phyloP scores from a whole-genome alignment of 2,113 vertebrate genomes.

The Vicugna pacos region DNA sequence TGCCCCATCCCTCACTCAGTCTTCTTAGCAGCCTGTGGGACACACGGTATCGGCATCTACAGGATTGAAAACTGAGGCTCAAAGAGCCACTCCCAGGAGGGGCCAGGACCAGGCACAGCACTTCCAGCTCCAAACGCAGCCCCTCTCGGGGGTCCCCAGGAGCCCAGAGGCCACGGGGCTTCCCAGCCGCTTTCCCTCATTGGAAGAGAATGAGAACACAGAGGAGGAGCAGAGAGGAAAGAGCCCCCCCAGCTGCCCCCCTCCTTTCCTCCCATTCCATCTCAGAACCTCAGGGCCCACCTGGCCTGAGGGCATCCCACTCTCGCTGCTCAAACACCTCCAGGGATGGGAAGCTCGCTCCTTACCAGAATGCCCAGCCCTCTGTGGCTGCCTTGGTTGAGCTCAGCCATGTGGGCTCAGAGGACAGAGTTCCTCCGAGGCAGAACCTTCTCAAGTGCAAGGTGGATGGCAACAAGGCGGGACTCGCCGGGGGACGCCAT shows the following conservation, averaged over 20 bases:
- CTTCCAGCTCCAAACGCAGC: not conserved
- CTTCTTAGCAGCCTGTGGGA: not conserved
- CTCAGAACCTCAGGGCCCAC: not conserved
- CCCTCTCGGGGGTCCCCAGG: not conserved
- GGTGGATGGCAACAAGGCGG: accelerated
- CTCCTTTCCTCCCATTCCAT: accelerated
- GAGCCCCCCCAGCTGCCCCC: accelerated
- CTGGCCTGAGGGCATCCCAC: accelerated
- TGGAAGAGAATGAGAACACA: accelerated
- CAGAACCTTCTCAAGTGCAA: not conserved
- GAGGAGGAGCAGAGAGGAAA: not conserved
- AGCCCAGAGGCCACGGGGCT: not conserved
- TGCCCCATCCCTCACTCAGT: accelerated
- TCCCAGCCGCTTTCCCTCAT: accelerated
- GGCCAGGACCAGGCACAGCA: not conserved
- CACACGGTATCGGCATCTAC: accelerated
- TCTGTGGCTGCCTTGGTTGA: not conserved
- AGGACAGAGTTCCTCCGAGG: not conserved
- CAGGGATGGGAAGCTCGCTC: not conserved
- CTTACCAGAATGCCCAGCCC: not conserved
- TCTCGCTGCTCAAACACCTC: not conserved
- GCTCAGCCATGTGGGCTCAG: not conserved
- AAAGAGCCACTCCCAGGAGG: not conserved
- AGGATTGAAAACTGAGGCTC: not conserved
- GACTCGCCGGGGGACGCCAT: accelerated